Base-by-base conservation (phyloP, 2,888 invertebrate species). In the Oscheius onirici region DNA sequence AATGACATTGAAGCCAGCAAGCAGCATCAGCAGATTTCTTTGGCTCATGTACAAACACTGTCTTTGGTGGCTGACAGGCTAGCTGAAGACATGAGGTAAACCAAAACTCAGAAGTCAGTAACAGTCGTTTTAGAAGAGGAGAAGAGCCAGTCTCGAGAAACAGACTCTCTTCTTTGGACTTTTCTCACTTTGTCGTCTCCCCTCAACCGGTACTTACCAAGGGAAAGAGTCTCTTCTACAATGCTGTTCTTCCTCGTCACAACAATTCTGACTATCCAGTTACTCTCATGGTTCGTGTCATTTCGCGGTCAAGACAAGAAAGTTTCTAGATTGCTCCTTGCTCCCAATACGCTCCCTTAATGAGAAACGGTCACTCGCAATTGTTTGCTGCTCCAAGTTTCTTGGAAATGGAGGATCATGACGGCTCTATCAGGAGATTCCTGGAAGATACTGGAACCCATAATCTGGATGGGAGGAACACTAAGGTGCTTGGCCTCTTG, bases 281-380 rank as follows among this genome's bases (percentile, higher is more conserved):
- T 17, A 82, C 81, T 10, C 69, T 83, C 2, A 82, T 83, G 80
- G 83, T 80, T 34, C 8, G 34, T 34, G 34, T 3, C 34, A 6
- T 34, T 3, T 34, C 34, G n/a, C n/a, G n/a, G n/a, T n/a, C n/a
- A n/a, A n/a, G n/a, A n/a, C n/a, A 11, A 20, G 20, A 15, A 24
- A 11, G n/a, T 26, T 20, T 73, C 43, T 61, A 78, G 84, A 80
- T 84, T 41, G 81, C 83, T 17, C 84, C 84, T 15, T 80, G 83
- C 34, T 79, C 81, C 13, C 83, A 83, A 71, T 84, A 84, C 68
- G 82, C 81, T 20, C 84, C 84, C 28, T 69, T 84, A 3, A 78
- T 84, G 79, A 73, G 83, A 22, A 77, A 81, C 65, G 77, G 77
- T 13, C 81, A 83, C 17, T 76, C 78, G n/a, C 76, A 77, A 63